Conservation (phyloP, 2,888 invertebrate species). For the Dicyrtomina minuta region DNA sequence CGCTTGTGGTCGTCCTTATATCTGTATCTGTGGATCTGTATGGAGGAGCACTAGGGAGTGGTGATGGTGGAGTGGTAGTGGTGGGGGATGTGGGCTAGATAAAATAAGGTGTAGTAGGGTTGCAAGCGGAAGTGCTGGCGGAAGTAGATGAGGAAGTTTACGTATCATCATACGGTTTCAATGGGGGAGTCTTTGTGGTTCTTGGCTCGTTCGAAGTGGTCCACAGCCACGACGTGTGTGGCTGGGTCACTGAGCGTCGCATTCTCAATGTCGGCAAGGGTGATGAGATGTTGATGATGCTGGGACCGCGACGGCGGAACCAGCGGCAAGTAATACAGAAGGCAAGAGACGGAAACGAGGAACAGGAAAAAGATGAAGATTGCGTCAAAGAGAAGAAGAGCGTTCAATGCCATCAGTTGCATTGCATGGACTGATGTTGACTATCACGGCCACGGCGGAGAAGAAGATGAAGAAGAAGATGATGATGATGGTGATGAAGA, state of each 20-base stretch:
- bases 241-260: conserved; percentile 43
- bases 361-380: conserved; percentile 84
- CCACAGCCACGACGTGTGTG: conserved; percentile 50
- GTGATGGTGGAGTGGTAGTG: background rate
- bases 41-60: background rate
- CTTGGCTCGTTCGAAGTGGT: conserved; percentile 44
- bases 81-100: background rate
- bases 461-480: background rate
- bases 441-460: background rate
- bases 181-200: conserved; percentile 43
- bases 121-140: conserved; percentile 17
- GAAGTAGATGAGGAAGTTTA: conserved; percentile 25
- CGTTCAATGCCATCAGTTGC: conserved; percentile 83
- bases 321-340: conserved; percentile 75
- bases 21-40: background rate
- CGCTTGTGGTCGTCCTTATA: too few relatives aligned
- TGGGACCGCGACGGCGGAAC: conserved; percentile 50
- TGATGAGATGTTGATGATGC: conserved; percentile 46
- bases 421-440: conserved; percentile 57
- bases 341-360: conserved; percentile 77
- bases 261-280: conserved; percentile 50
- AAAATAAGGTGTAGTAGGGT: conserved; percentile 4
- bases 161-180: conserved; percentile 49
- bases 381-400: conserved; percentile 83
- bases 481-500: conserved; percentile 2